A percentile compares a stretch with the other conserved stretches of the same genome.
Evolutionary conservation across 1,140 invertebrate species (phyloP).

Genomic region (Temnothorax curvispinosus): DNA sequence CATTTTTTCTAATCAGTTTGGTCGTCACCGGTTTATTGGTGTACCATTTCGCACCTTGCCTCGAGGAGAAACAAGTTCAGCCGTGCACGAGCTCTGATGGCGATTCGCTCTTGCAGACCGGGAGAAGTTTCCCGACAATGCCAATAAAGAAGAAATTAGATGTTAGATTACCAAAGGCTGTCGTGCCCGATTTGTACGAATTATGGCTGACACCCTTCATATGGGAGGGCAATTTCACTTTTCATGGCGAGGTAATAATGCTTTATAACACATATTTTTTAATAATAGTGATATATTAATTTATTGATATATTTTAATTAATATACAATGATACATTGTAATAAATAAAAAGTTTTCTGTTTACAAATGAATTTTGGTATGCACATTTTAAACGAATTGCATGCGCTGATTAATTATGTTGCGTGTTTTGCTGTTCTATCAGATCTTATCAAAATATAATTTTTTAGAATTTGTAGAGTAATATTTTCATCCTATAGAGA

Average conservation of each 20-base stretch:
- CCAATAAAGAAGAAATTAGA: slow-evolving; percentile 84
- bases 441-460: neutral
- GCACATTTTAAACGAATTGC: neutral
- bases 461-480: neutral
- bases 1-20: slow-evolving; percentile 86
- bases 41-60: slow-evolving; percentile 89
- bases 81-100: slow-evolving; percentile 71
- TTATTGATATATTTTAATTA: no score
- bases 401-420: neutral
- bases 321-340: no score
- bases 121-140: slow-evolving; percentile 81
- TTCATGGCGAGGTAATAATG: slow-evolving; percentile 88
- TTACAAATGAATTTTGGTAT: neutral
- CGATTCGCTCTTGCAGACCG: slow-evolving; percentile 79
- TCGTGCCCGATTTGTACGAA: slow-evolving; percentile 90
- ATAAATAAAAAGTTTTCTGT: neutral
- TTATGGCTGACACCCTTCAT: slow-evolving; percentile 90
- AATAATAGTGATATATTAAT: no score
- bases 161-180: slow-evolving; percentile 89
- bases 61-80: slow-evolving; percentile 77
- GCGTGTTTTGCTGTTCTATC: neutral
- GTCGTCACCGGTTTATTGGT: slow-evolving; percentile 89
- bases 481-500: neutral
- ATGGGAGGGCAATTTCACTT: slow-evolving; percentile 91
- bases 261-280: neutral